Evolutionary conservation across 2,113 vertebrate species (phyloP).

Genomic region (Setophaga kirtlandii): DNA sequence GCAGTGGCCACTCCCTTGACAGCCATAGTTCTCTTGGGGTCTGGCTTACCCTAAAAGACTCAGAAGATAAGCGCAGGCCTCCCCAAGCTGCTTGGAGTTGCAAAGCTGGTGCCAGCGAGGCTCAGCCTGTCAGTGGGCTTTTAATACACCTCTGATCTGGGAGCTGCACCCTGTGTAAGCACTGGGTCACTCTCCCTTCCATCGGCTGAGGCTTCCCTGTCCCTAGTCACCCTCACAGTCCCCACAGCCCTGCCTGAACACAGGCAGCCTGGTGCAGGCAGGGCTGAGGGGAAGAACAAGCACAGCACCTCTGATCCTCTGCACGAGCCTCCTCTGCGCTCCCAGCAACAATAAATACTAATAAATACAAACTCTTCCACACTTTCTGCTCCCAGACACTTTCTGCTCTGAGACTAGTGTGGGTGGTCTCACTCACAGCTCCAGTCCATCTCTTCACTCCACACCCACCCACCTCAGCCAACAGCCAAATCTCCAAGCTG

Average conservation of each 20-base stretch:
- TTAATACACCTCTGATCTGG: not conserved
- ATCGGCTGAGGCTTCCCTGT: fast-evolving
- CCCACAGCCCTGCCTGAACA: not conserved
- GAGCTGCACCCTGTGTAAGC: not conserved
- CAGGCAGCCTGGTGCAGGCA: fast-evolving
- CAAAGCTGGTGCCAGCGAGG: not conserved
- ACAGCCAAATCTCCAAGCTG: not conserved
- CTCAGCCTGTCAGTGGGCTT: not conserved
- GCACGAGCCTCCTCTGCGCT: not conserved
- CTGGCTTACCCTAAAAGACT: not conserved
- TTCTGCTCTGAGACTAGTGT: fast-evolving
- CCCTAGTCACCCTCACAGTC: not conserved
- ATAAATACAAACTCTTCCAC: slow-evolving; percentile 53
- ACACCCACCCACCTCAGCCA: not conserved
- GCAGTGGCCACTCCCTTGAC: not conserved
- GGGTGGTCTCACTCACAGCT: not conserved
- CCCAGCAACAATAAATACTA: slow-evolving; percentile 64
- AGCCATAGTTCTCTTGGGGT: too few relatives aligned
- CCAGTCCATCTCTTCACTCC: not conserved
- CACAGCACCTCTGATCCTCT: not conserved
- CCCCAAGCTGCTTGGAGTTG: not conserved
- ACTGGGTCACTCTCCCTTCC: not conserved
- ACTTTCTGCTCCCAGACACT: not conserved
- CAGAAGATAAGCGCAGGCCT: not conserved
- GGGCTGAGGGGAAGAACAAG: not conserved